Evolutionary conservation across 2,113 vertebrate genomes (phyloP).

Genomic region (Pangasianodon hypophthalmus): DNA sequence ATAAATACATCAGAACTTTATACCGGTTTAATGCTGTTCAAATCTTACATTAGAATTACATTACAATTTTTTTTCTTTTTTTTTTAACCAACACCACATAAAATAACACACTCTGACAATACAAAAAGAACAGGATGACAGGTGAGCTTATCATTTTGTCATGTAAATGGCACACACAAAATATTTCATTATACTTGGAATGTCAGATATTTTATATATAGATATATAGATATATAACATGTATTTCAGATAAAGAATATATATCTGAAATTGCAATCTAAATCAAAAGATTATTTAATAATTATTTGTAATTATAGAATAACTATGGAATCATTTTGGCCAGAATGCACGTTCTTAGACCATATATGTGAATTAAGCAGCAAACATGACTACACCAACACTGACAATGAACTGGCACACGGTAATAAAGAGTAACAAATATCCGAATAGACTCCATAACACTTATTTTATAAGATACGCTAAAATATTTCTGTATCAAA

Average conservation of each 20-base stretch:
- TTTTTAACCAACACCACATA: conserved; percentile 11
- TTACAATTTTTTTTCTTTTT: not conserved
- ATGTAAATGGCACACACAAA: conserved; percentile 25
- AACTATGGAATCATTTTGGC: conserved; percentile 3
- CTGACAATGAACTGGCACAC: not conserved
- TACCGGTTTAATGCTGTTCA: conserved; percentile 36
- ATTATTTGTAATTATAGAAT: not conserved
- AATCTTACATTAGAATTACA: conserved; percentile 10
- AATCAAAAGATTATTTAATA: not conserved
- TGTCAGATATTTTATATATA: conserved; percentile 37
- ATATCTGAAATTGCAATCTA: not conserved
- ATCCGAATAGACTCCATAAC: not conserved
- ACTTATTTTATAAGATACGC: conserved; percentile 13
- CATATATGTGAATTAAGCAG: conserved; percentile 3
- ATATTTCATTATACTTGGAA: conserved; percentile 35
- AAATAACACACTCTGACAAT: conserved; percentile 26
- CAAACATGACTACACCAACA: conserved; percentile 14
- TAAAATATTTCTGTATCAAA: conserved; percentile 39
- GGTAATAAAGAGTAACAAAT: not conserved
- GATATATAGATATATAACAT: conserved; percentile 8
- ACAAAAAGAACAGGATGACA: conserved; percentile 33
- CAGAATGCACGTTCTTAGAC: conserved; percentile 19
- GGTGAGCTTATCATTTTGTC: conserved; percentile 24
- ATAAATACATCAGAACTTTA: conserved; percentile 28
- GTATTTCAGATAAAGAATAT: conserved; percentile 2